These are phyloP conservation scores for Plectrocnemia conspersa DNA, from an alignment of 1,140 invertebrate genomes.

Conservation along the genomic window DNA sequence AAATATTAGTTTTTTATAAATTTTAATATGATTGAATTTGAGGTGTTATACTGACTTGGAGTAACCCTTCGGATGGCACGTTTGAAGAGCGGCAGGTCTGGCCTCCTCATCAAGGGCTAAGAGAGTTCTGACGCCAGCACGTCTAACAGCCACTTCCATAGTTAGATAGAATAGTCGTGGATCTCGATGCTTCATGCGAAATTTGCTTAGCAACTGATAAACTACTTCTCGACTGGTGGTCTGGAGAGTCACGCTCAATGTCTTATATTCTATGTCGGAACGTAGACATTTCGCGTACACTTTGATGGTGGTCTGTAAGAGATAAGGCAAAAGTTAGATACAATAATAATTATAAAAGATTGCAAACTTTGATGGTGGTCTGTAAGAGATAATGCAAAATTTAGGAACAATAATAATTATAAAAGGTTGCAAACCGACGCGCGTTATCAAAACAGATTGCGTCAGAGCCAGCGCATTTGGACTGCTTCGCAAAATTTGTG, in stretches of 20 bases:
- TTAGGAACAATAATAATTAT: slow-evolving; percentile 14
- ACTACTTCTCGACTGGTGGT: slow-evolving; percentile 84
- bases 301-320: slow-evolving; percentile 83
- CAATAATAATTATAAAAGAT: slow-evolving; percentile 7
- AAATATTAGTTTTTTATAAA: no score
- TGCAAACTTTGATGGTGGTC: slow-evolving; percentile 86
- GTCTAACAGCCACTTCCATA: slow-evolving; percentile 84
- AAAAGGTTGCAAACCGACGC: slow-evolving; percentile 55
- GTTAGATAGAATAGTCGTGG: slow-evolving; percentile 88
- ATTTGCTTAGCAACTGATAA: slow-evolving; percentile 77
- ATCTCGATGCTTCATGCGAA: slow-evolving; percentile 85
- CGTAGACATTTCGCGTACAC: slow-evolving; percentile 83
- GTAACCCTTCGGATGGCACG: slow-evolving; percentile 86
- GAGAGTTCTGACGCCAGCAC: slow-evolving; percentile 74
- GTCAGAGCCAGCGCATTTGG: no score
- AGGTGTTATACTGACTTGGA: slow-evolving; percentile 61
- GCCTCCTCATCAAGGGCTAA: slow-evolving; percentile 84
- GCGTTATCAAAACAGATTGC: no score
- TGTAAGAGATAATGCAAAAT: slow-evolving; percentile 53
- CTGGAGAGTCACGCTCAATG: slow-evolving; percentile 76
- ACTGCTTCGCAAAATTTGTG: no score
- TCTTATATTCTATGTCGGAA: slow-evolving; percentile 91
- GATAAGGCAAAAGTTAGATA: slow-evolving; percentile 38
- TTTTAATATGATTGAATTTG: neutral
- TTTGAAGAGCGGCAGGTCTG: slow-evolving; percentile 80